Evolutionary conservation across 1,140 invertebrate species (phyloP).

Genomic region (Rhizoglyphus robini): DNA sequence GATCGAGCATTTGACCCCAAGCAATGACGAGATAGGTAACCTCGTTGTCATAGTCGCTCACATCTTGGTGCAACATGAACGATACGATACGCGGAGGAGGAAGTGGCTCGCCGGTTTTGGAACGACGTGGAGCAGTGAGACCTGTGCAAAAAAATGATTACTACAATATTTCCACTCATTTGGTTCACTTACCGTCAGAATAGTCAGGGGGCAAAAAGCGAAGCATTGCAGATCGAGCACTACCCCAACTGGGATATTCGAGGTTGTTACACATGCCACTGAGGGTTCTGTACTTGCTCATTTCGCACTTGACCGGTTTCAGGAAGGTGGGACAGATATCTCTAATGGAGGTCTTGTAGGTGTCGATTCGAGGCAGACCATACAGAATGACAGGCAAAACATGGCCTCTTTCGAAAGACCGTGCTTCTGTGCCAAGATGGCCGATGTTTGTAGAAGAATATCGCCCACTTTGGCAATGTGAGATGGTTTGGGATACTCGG

Average conservation of each 20-base stretch:
- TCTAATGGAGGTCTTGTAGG: slow-evolving; percentile 67
- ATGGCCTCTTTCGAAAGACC: slow-evolving; percentile 65
- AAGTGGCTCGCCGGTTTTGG: slow-evolving; percentile 25
- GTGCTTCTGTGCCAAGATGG: slow-evolving; percentile 67
- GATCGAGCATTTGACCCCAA: slow-evolving; percentile 29
- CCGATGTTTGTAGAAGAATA: slow-evolving; percentile 59
- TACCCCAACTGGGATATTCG: slow-evolving; percentile 75
- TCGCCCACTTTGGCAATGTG: slow-evolving; percentile 28
- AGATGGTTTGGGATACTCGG: slow-evolving; percentile 26
- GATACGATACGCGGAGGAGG: slow-evolving; percentile 26
- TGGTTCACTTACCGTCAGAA: slow-evolving; percentile 34
- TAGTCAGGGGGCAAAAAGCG: slow-evolving; percentile 36
- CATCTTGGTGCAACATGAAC: slow-evolving; percentile 28
- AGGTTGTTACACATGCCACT: slow-evolving; percentile 89
- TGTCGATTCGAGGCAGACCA: slow-evolving; percentile 71
- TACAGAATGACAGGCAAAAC: too few species aligned
- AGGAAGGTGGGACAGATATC: slow-evolving; percentile 76
- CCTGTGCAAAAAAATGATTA: too few species aligned
- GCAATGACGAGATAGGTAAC: slow-evolving; percentile 27
- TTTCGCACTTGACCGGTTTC: slow-evolving; percentile 61
- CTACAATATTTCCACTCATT: too few species aligned
- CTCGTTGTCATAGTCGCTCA: slow-evolving; percentile 26
- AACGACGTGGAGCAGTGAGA: slow-evolving; percentile 23
- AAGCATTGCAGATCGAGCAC: slow-evolving; percentile 56
- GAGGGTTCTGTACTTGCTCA: slow-evolving; percentile 43